Evolutionary conservation across 2,113 vertebrate species (phyloP).

Genomic region (Saiga tatarica): DNA sequence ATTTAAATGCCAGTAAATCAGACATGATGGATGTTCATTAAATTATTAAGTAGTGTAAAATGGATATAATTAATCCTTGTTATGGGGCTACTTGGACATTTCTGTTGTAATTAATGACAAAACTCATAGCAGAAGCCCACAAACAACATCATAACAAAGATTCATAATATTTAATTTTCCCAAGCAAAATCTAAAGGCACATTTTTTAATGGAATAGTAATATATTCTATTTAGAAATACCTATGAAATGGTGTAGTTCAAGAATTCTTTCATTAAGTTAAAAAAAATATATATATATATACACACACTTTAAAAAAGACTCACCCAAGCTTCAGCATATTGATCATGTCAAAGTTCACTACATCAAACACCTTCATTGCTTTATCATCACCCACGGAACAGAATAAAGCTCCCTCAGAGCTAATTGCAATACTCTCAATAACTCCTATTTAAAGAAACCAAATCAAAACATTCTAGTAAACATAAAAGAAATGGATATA

Average conservation of each 20-base stretch:
- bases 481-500: slow-evolving; percentile 2
- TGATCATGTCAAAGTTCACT: slow-evolving; percentile 99
- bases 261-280: slow-evolving; percentile 41
- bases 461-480: slow-evolving; percentile 55
- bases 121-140: neutral
- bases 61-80: neutral
- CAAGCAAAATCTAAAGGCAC: neutral
- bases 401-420: slow-evolving; percentile 93
- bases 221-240: slow-evolving; percentile 37
- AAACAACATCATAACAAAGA: slow-evolving; percentile 2
- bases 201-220: neutral
- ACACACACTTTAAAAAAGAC: slow-evolving; percentile 56
- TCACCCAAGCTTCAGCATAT: slow-evolving; percentile 98
- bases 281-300: neutral
- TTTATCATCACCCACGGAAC: slow-evolving; percentile 96
- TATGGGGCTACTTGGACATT: neutral
- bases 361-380: slow-evolving; percentile 99
- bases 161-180: neutral
- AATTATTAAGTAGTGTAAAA: neutral
- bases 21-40: neutral
- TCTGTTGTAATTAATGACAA: slow-evolving; percentile 5
- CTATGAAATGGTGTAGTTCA: neutral
- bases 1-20: neutral
- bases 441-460: slow-evolving; percentile 85
- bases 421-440: slow-evolving; percentile 94